Base-by-base conservation (phyloP, 2,797 vertebrate genomes). In the Lateolabrax maculatus region DNA sequence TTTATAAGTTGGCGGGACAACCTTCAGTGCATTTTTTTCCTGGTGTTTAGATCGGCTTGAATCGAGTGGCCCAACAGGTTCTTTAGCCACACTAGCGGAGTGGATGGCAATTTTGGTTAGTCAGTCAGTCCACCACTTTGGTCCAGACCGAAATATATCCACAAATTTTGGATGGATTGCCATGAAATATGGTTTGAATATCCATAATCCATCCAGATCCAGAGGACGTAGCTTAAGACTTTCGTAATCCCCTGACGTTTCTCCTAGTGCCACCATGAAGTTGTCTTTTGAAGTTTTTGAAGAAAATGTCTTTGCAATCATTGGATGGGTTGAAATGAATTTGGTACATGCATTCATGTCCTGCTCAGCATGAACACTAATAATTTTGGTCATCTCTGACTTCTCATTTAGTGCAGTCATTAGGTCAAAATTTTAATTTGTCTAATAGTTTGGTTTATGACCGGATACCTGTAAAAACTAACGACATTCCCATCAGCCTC, bases 1-100 rank as follows among this genome's bases (percentile, higher is more conserved):
- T 43, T 68, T 64, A 25, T 21, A 39, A 3, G 68, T 66, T 48
- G 53, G 48, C 34, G 0, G 58, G 74, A 67, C 70, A 43, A 84
- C 75, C 36, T 34, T 64, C 37, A 44, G 48, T 31, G 37, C 53
- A 51, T n/a, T 56, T 56, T 79, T 46, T 57, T 44, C 16, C 7
- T 56, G 65, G 44, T 60, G 39, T 43, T 70, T 49, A 13, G 44
- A 23, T 44, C 15, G 71, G 5, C 15, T 25, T 31, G 2, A 67
- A 62, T 41, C 4, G 57, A 48, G 27, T 18, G 21, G 51, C 4
- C 19, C 23, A 61, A 51, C 3, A 5, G 1, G 4, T 76, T 56
- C 80, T 68, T 57, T 15, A 39, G 44, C 19, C 13, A 46, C 6
- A 4, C n/a, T n/a, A 23, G n/a, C n/a, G n/a, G n/a, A n/a, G n/a